Evolutionary conservation across 2,888 invertebrate species (phyloP).

Genomic region (Microctonus hyperodae): DNA sequence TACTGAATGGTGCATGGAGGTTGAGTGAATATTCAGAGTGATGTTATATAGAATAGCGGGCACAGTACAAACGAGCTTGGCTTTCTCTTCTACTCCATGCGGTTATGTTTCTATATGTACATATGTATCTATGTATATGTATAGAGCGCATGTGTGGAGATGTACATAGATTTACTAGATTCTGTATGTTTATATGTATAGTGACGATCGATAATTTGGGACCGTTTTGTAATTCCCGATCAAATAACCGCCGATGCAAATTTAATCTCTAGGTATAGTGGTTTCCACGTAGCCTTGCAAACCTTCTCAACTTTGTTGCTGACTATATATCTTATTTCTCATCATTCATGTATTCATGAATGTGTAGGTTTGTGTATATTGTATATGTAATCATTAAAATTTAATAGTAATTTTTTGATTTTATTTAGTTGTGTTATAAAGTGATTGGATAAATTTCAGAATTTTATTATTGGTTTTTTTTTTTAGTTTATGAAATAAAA

Average conservation of each 20-base stretch:
- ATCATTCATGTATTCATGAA: too few species aligned
- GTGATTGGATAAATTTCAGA: too few species aligned
- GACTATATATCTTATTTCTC: too few species aligned
- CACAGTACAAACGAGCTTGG: not conserved
- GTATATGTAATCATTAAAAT: too few species aligned
- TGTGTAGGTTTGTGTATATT: too few species aligned
- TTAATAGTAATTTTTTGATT: too few species aligned
- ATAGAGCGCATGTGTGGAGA: not conserved
- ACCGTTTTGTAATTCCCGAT: conserved; percentile 17
- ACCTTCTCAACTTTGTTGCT: conserved; percentile 25
- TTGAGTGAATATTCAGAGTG: conserved; percentile 1
- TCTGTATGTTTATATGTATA: too few species aligned
- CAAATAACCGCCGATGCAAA: conserved; percentile 27
- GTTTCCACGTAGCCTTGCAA: conserved; percentile 12
- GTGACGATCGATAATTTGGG: conserved; percentile 27
- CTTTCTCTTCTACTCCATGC: not conserved
- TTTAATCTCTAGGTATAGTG: conserved; percentile 25
- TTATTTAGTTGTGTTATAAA: too few species aligned
- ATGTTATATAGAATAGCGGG: not conserved
- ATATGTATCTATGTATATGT: not conserved
- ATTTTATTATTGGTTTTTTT: too few species aligned
- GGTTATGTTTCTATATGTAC: not conserved
- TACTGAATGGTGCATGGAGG: not conserved
- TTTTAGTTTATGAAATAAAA: too few species aligned
- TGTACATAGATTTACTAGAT: not conserved